Conservation (phyloP, 2,797 vertebrate species). For the Sebastes matsubarae region DNA sequence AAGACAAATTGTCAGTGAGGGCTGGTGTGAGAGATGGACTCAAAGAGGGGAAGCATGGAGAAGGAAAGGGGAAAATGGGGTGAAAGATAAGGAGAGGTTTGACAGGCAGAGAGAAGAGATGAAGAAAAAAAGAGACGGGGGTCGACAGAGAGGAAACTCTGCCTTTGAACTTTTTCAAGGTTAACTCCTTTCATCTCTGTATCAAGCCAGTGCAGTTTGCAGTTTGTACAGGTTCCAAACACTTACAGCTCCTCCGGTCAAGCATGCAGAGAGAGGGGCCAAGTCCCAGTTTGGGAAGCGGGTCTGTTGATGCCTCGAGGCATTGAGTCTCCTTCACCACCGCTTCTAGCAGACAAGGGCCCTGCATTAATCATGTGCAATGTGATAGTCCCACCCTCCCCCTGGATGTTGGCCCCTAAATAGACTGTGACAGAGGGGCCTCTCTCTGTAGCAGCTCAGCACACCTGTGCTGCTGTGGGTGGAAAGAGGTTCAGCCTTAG, state of each 20-base stretch:
- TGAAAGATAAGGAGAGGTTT: conserved; percentile 15
- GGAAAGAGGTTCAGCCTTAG: background rate
- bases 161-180: conserved; percentile 55
- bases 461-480: conserved; percentile 34
- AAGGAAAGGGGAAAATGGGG: background rate
- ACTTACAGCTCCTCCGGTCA: conserved; percentile 37
- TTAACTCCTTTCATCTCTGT: conserved; percentile 47
- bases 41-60: background rate
- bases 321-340: conserved; percentile 55
- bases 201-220: background rate
- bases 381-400: conserved; percentile 42
- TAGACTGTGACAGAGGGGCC: conserved; percentile 26
- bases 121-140: background rate
- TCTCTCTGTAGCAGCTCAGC: conserved; percentile 1
- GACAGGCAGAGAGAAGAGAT: conserved; percentile 21
- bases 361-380: conserved; percentile 70
- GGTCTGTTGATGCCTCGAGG: conserved; percentile 59
- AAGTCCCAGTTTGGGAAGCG: conserved; percentile 51
- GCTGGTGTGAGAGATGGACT: background rate
- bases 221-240: conserved; percentile 16
- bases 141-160: conserved; percentile 22
- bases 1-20: background rate
- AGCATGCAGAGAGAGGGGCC: conserved; percentile 40
- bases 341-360: conserved; percentile 45
- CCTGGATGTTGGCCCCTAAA: conserved; percentile 18